These are phyloP conservation scores for Caenorhabditis remanei DNA, from an alignment of 1,140 invertebrate genomes.

Conservation along the genomic window DNA sequence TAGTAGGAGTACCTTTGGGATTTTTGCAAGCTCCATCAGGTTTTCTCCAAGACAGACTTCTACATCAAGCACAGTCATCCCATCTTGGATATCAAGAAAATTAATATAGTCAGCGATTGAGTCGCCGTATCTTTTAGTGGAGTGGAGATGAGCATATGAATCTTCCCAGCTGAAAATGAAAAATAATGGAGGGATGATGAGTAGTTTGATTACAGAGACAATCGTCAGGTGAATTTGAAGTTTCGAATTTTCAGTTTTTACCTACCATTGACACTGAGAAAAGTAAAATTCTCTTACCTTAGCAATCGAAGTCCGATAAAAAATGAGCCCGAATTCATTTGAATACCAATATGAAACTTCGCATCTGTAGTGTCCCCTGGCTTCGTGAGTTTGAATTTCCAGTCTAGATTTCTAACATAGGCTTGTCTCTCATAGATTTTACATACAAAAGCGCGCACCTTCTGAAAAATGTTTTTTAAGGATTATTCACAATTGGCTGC, in stretches of 20 bases:
- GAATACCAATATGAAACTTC: not conserved
- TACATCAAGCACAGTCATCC: not conserved
- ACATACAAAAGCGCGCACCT: no score
- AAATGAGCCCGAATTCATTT: not conserved
- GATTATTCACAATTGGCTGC: not conserved
- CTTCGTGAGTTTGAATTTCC: not conserved
- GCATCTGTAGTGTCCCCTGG: not conserved
- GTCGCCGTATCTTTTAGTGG: not conserved
- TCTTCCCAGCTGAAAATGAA: not conserved
- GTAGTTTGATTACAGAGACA: no score
- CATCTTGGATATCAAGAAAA: not conserved
- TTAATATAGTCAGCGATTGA: not conserved
- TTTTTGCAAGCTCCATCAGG: not conserved
- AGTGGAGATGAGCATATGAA: not conserved
- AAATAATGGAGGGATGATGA: no score
- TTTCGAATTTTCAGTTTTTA: no score
- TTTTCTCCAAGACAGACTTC: not conserved
- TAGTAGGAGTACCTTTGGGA: not conserved
- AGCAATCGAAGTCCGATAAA: not conserved
- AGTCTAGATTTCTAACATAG: not conserved
- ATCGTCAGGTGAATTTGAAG: no score
- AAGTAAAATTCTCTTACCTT: not conserved
- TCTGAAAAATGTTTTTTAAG: no score
- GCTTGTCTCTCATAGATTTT: not conserved
- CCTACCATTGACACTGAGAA: no score